These are phyloP conservation scores for Grantiella picta DNA, from an alignment of 2,113 vertebrate genomes.

Conservation along the genomic window DNA sequence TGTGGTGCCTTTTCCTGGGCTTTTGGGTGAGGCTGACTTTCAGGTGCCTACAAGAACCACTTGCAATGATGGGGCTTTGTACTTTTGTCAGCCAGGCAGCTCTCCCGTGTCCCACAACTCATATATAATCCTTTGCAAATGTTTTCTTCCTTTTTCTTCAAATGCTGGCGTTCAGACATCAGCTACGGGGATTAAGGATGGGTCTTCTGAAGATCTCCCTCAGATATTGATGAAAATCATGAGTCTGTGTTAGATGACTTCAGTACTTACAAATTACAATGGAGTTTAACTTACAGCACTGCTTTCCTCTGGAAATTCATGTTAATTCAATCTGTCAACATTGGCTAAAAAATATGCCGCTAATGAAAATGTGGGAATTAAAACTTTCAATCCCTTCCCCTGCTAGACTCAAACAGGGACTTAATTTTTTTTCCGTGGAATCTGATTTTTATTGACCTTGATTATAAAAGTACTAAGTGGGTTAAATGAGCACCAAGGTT, in stretches of 20 bases:
- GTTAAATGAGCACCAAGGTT: conserved; percentile 43
- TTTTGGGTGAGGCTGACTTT: background rate
- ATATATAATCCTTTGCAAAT: conserved; percentile 15
- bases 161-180: background rate
- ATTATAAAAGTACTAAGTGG: conserved; percentile 53
- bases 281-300: background rate
- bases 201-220: conserved; percentile 3
- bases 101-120: background rate
- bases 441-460: conserved; percentile 51
- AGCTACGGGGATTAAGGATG: conserved; percentile 4
- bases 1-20: background rate
- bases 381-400: background rate
- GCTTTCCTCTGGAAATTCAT: background rate
- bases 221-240: conserved; percentile 20
- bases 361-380: conserved; percentile 34
- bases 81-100: background rate
- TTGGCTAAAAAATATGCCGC: background rate
- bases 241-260: background rate
- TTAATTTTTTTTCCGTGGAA: background rate
- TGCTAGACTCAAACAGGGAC: background rate
- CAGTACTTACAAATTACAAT: background rate
- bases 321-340: conserved; percentile 33
- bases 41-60: background rate
- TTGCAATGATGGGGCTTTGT: background rate
- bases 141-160: conserved; percentile 45